Base-by-base conservation (phyloP, 2,113 vertebrate species). In the Ploceus nigricollis region DNA sequence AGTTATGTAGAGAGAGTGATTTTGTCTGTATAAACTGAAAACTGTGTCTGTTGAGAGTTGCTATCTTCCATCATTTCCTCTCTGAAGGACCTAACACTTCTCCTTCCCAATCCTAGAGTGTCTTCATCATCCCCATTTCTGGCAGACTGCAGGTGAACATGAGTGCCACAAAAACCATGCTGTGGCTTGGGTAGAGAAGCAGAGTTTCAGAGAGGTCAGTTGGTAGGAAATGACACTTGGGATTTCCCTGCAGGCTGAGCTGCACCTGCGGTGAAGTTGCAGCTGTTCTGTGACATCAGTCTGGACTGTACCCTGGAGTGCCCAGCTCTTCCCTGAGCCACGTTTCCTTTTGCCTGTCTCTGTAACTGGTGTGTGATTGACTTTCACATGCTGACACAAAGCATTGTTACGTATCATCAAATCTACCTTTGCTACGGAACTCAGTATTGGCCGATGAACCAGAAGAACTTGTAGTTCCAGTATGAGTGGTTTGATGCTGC, bases 401-500 rank as follows among this genome's bases (percentile, higher is more conserved):
- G 51, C 88, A 64, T 63, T 95, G 90, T 75, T 95, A 51, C 2
- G 0, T 66, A 92, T 92, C 82, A 64, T 89, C 72, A 94, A 50
- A 90, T 92, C 75, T 94, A 6, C 76, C 45, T 86, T 93, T 89
- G 82, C 68, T 90, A 8, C 8, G 0, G 50, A 90, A 88, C 57
- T 91, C 73, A 33, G 33, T 63, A 70, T 81, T 92, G 82, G 88
- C 79, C 81, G 89, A 84, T 27, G 79, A 92, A 94, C 90, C 60
- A 89, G 94, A 77, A 95, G 90, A 96, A 96, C 96, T 90, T 68
- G 96, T 66, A 81, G 39, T 90, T 93, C 96, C 90, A 93, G 96
- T 95, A 75, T 0, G 9, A 93, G 82, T 56, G 48, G 92, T 96
- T 96, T 95, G 66, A 77, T 93, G 88, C 90, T 96, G 85, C 87